Percentiles rank a stretch among this genome's conserved stretches.
Evolutionary conservation across 2,888 invertebrate genomes (phyloP).

Genomic region (Habroteleia sp.): DNA sequence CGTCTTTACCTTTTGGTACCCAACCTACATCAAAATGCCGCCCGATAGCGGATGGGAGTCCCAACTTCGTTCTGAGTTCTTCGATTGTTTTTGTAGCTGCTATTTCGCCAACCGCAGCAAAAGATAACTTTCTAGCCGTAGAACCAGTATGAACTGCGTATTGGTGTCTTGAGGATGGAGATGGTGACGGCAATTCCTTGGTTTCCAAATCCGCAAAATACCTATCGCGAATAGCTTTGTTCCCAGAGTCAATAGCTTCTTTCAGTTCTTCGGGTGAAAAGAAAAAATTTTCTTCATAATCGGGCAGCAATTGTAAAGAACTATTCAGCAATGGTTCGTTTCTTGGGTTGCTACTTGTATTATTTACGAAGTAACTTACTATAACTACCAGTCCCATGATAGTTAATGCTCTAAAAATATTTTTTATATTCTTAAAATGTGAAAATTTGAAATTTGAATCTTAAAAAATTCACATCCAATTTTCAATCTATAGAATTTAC

Average conservation of each 20-base stretch:
- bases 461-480: no score
- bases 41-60: slow-evolving; percentile 70
- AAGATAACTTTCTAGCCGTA: slow-evolving; percentile 84
- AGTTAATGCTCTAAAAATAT: slow-evolving; percentile 81
- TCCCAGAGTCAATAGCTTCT: slow-evolving; percentile 83
- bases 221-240: slow-evolving; percentile 83
- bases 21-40: slow-evolving; percentile 74
- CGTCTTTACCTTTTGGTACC: slow-evolving; percentile 60
- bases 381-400: slow-evolving; percentile 82
- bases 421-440: no score
- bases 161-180: slow-evolving; percentile 87
- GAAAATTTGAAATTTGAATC: no score
- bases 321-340: slow-evolving; percentile 66
- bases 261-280: slow-evolving; percentile 78
- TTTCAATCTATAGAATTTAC: no score
- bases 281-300: slow-evolving; percentile 10
- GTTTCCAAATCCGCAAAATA: slow-evolving; percentile 83
- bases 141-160: slow-evolving; percentile 85
- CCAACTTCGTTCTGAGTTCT: slow-evolving; percentile 76
- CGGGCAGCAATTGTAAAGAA: slow-evolving; percentile 3
- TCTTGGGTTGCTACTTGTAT: slow-evolving; percentile 16
- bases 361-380: slow-evolving; percentile 81
- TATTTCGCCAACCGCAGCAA: slow-evolving; percentile 86
- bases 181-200: slow-evolving; percentile 82
- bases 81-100: slow-evolving; percentile 85